These are phyloP conservation scores for Trichosurus vulpecula DNA, from an alignment of 2,797 vertebrate species.

Conservation along the genomic window DNA sequence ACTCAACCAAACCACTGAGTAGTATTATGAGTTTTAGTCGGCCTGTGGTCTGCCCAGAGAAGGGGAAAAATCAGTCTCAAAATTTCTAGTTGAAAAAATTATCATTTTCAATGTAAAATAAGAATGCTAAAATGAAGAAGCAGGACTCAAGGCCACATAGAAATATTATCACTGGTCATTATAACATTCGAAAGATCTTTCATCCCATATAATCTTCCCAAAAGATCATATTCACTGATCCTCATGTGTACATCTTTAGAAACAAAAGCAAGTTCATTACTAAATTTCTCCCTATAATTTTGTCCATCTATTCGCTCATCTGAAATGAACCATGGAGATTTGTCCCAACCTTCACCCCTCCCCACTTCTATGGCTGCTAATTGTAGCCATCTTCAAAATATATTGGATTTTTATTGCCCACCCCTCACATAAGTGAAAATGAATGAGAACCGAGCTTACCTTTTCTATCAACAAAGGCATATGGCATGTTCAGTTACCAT, in stretches of 20 bases:
- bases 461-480: slow-evolving; percentile 9
- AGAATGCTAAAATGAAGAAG: background rate
- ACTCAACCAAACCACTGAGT: background rate
- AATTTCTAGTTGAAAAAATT: background rate
- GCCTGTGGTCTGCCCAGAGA: background rate
- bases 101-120: background rate
- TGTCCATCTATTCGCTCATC: slow-evolving; percentile 2
- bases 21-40: background rate
- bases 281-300: background rate
- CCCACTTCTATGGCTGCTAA: slow-evolving; percentile 6
- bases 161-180: slow-evolving; percentile 25
- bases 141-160: background rate
- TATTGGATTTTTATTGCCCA: slow-evolving; percentile 26
- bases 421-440: slow-evolving; percentile 35
- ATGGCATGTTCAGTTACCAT: background rate
- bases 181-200: background rate
- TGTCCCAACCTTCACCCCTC: background rate
- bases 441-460: background rate
- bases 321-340: slow-evolving; percentile 22
- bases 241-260: background rate
- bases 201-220: too few relatives aligned
- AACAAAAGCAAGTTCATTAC: background rate
- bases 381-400: slow-evolving; percentile 24
- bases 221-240: background rate
- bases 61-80: background rate